Evolutionary conservation across 2,888 invertebrate genomes (phyloP).

Genomic region (Pammene fasciana): DNA sequence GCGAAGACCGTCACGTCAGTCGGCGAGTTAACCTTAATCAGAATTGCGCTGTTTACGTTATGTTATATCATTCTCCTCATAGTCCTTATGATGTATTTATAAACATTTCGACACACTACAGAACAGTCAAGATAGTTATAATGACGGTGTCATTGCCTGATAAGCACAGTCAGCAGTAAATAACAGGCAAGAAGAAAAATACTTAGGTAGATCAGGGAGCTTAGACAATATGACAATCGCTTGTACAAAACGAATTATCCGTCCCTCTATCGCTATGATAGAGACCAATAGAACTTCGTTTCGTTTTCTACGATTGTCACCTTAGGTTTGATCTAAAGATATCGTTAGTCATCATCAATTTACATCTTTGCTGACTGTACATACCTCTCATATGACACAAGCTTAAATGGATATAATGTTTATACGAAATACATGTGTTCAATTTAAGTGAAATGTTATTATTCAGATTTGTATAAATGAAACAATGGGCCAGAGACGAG

Average conservation of each 20-base stretch:
- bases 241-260: too few relatives aligned
- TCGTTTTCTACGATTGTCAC: too few relatives aligned
- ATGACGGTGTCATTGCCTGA: not conserved
- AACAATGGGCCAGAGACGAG: constrained; percentile 10
- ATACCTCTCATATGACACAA: not conserved
- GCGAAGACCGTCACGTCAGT: too few relatives aligned
- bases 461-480: constrained; percentile 6
- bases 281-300: too few relatives aligned
- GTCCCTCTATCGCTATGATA: too few relatives aligned
- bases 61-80: not conserved
- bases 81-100: not conserved
- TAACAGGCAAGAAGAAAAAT: not conserved
- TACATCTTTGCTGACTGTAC: constrained; percentile 9
- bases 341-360: too few relatives aligned
- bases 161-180: constrained; percentile 8
- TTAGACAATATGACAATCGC: too few relatives aligned
- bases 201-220: not conserved
- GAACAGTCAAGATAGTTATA: not conserved
- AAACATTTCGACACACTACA: constrained; percentile 1
- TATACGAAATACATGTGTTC: not conserved
- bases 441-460: constrained; percentile 4
- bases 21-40: too few relatives aligned
- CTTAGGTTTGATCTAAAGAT: not conserved
- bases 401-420: not conserved
- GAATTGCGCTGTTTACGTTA: not conserved